Evolutionary conservation across 64 coral and sea anemone genomes (phyloP).

Genomic region (Orbicella faveolata): DNA sequence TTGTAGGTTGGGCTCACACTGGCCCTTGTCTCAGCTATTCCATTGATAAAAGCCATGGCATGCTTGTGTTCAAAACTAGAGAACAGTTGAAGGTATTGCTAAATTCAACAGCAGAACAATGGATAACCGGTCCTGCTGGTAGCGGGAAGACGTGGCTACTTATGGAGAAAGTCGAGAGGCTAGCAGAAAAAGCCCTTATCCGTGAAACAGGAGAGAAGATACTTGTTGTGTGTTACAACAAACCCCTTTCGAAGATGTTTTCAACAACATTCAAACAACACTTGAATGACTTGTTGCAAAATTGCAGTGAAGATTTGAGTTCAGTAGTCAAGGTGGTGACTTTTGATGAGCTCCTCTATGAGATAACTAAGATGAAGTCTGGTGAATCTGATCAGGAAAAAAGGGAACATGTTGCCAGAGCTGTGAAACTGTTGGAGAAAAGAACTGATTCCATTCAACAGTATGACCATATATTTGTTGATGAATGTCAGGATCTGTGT

Average conservation of each 20-base stretch:
- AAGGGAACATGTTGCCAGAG: not conserved
- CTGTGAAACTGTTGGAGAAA: not conserved
- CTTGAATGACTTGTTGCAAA: not conserved
- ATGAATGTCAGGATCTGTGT: constrained; percentile 68
- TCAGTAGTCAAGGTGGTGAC: constrained; percentile 33
- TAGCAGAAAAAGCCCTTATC: constrained; percentile 1
- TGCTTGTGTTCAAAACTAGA: not conserved
- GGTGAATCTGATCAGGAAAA: not conserved
- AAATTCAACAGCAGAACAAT: constrained; percentile 7
- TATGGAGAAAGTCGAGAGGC: constrained; percentile 31
- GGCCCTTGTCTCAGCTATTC: not conserved
- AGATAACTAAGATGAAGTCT: not conserved
- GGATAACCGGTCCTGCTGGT: constrained; percentile 73
- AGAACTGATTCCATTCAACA: not conserved
- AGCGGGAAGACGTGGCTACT: constrained; percentile 69
- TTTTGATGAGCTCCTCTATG: constrained; percentile 11
- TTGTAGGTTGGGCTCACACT: not conserved
- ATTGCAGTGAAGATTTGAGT: not conserved
- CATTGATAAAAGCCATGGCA: not conserved
- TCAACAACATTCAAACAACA: not conserved
- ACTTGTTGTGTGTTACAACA: constrained; percentile 57
- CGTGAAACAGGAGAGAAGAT: constrained; percentile 3
- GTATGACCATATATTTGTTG: constrained; percentile 79
- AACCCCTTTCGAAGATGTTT: constrained; percentile 14
- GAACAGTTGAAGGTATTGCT: constrained; percentile 26